phyloP scores from a whole-genome alignment of 2,113 vertebrate genomes.

The Panurus biarmicus region DNA sequence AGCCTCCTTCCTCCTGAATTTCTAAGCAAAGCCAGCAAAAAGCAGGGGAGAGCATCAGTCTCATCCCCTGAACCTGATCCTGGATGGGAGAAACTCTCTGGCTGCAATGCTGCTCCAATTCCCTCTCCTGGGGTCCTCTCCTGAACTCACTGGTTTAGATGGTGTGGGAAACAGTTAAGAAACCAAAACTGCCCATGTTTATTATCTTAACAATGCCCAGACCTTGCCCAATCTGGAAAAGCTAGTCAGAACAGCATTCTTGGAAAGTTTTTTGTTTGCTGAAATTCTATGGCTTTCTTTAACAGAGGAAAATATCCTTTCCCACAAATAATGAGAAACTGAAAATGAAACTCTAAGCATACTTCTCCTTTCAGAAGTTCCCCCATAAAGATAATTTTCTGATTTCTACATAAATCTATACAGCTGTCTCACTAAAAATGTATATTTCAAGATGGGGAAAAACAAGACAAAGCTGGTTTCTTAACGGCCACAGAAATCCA shows the following conservation, averaged over 20 bases:
- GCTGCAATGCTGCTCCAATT: accelerated
- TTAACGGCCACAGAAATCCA: background rate
- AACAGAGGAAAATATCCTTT: background rate
- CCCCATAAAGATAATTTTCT: background rate
- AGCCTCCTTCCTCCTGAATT: background rate
- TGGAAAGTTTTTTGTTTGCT: background rate
- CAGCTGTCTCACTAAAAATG: background rate
- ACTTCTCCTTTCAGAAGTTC: background rate
- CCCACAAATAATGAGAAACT: background rate
- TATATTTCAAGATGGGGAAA: background rate
- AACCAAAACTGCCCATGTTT: background rate
- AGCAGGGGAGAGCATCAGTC: background rate
- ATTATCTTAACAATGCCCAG: background rate
- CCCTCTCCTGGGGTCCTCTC: background rate
- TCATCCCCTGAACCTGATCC: background rate
- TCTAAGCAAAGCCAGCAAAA: background rate
- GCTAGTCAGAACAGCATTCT: background rate
- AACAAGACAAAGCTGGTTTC: background rate
- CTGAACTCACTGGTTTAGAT: background rate
- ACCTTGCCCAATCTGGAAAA: background rate
- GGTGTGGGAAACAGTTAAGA: background rate
- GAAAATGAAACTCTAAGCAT: background rate
- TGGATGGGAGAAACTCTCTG: background rate
- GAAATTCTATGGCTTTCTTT: background rate
- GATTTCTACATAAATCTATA: background rate